Conservation (phyloP, 2,113 vertebrate species). For the Caranx melampygus region DNA sequence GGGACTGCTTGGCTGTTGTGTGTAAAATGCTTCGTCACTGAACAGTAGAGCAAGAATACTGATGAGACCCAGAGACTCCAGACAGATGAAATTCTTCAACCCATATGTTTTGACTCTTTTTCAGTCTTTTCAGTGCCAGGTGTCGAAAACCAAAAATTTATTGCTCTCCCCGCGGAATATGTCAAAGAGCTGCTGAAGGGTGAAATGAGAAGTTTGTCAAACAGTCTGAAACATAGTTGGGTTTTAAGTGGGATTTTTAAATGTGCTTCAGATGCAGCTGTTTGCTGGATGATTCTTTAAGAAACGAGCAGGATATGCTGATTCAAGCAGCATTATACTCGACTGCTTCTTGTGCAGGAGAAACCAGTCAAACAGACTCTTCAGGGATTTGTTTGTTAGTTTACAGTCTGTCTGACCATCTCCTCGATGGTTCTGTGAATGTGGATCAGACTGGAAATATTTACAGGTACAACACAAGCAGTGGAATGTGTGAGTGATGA, state of each 20-base stretch:
- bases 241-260: conserved; percentile 47
- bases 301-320: conserved; percentile 20
- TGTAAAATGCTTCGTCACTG: conserved; percentile 48
- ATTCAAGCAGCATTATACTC: conserved; percentile 34
- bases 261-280: conserved; percentile 34
- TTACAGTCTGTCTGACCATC: conserved; percentile 12
- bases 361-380: conserved; percentile 25
- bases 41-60: conserved; percentile 34
- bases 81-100: conserved; percentile 33
- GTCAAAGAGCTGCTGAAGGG: conserved; percentile 37
- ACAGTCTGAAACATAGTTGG: conserved; percentile 23
- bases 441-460: neutral
- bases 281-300: conserved; percentile 28
- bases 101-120: conserved; percentile 51
- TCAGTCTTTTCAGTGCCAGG: conserved; percentile 19
- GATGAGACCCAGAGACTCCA: conserved; percentile 25
- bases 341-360: neutral
- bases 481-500: neutral
- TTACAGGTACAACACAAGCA: neutral
- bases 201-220: conserved; percentile 58
- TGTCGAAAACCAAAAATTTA: conserved; percentile 32
- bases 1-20: conserved; percentile 34
- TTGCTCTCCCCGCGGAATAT: conserved; percentile 29
- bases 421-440: neutral
- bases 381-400: neutral